Conservation (phyloP, 2,888 invertebrate species). For the Dermolepida albohirtum region DNA sequence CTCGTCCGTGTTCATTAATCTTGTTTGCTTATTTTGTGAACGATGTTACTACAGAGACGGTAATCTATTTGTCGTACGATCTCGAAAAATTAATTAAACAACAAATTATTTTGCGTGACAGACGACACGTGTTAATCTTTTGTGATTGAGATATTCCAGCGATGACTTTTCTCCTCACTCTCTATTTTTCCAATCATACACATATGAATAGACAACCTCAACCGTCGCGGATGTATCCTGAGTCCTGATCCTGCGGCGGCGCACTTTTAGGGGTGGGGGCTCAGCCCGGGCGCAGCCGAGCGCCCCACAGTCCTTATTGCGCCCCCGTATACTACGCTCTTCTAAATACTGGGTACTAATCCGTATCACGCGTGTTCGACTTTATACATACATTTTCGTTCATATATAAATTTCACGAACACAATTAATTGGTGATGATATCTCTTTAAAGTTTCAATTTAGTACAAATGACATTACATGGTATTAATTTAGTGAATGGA, state of each 20-base stretch:
- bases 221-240: conserved; percentile 38
- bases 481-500: too few relatives aligned
- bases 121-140: conserved; percentile 17
- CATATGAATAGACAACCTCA: conserved; percentile 19
- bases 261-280: conserved; percentile 62
- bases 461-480: too few relatives aligned
- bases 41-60: neutral
- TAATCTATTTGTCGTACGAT: conserved; percentile 2
- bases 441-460: conserved; percentile 28
- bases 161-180: conserved; percentile 2
- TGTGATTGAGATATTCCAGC: conserved; percentile 8
- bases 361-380: conserved; percentile 47
- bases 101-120: conserved; percentile 12
- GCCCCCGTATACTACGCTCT: conserved; percentile 53
- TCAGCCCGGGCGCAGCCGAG: conserved; percentile 65
- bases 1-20: conserved; percentile 11
- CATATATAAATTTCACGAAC: conserved; percentile 2
- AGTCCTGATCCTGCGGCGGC: conserved; percentile 53
- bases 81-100: conserved; percentile 17
- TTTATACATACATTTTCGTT: conserved; percentile 23
- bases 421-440: conserved; percentile 49
- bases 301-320: conserved; percentile 60
- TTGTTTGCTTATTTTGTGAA: neutral
- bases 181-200: conserved; percentile 20
- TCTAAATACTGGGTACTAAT: conserved; percentile 45